Conservation (phyloP, 1,140 invertebrate species). For the Telenomus remus region DNA sequence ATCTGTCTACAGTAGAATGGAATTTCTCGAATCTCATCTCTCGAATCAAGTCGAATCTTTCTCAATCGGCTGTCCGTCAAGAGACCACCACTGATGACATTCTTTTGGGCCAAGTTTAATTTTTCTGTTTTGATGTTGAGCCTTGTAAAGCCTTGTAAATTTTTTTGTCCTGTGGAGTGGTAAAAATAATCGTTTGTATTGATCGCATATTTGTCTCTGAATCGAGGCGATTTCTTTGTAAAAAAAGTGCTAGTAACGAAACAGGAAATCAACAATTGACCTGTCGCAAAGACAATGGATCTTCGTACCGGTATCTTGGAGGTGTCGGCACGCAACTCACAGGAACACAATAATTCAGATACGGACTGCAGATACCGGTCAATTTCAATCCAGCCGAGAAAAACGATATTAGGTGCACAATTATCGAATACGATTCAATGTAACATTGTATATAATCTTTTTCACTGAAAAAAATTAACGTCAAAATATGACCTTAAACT, state of each 20-base stretch:
- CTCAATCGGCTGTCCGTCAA: background rate
- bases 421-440: conserved; percentile 40
- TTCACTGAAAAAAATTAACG: background rate
- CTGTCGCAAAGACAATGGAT: conserved; percentile 67
- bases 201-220: background rate
- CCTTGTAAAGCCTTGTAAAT: no score
- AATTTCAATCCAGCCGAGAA: conserved; percentile 44
- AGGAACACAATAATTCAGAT: conserved; percentile 70
- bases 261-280: conserved; percentile 72
- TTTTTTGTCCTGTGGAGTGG: no score
- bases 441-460: conserved; percentile 2
- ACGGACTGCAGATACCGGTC: conserved; percentile 42
- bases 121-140: no score
- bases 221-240: background rate
- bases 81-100: no score
- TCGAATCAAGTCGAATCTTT: conserved; percentile 30
- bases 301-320: conserved; percentile 60
- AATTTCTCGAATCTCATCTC: conserved; percentile 18
- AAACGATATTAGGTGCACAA: conserved; percentile 41
- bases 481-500: no score
- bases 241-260: conserved; percentile 43
- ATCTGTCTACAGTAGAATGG: conserved; percentile 37
- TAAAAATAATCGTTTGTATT: background rate
- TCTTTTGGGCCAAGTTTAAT: no score
- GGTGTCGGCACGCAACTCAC: conserved; percentile 69